A percentile compares a stretch with the other conserved stretches of the same genome.
phyloP scores from a whole-genome alignment of 64 coral and sea anemone species.

The Stichodactyla mertensii region DNA sequence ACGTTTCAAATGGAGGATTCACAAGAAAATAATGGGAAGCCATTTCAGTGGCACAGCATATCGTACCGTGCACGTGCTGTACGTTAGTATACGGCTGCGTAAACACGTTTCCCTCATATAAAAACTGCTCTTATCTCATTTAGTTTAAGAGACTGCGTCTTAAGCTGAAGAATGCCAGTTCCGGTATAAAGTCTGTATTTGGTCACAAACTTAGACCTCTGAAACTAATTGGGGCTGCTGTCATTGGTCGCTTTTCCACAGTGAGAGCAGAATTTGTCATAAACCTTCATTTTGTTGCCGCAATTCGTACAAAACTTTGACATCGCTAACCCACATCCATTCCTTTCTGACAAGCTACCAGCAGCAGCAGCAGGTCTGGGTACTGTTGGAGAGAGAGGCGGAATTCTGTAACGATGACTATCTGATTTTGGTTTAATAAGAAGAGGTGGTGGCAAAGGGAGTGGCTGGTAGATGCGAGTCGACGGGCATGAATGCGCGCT shows the following conservation, averaged over 20 bases:
- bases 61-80: too few relatives aligned
- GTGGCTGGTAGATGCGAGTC: constrained; percentile 40
- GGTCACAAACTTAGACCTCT: neutral
- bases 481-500: constrained; percentile 37
- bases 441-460: constrained; percentile 47
- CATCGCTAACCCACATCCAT: constrained; percentile 16
- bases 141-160: too few relatives aligned
- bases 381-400: neutral
- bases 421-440: constrained; percentile 53
- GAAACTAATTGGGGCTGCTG: neutral
- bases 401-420: constrained; percentile 14
- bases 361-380: neutral
- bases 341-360: neutral
- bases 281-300: constrained; percentile 40
- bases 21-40: too few relatives aligned
- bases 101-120: too few relatives aligned
- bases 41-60: too few relatives aligned
- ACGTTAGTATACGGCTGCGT: too few relatives aligned
- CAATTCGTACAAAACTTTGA: constrained; percentile 49
- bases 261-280: constrained; percentile 51
- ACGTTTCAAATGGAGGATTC: too few relatives aligned
- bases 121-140: too few relatives aligned
- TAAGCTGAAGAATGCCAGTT: neutral
- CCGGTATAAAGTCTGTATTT: neutral
- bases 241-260: constrained; percentile 39